Conservation (phyloP, 1,140 invertebrate species). For the Hormaphis cornu region DNA sequence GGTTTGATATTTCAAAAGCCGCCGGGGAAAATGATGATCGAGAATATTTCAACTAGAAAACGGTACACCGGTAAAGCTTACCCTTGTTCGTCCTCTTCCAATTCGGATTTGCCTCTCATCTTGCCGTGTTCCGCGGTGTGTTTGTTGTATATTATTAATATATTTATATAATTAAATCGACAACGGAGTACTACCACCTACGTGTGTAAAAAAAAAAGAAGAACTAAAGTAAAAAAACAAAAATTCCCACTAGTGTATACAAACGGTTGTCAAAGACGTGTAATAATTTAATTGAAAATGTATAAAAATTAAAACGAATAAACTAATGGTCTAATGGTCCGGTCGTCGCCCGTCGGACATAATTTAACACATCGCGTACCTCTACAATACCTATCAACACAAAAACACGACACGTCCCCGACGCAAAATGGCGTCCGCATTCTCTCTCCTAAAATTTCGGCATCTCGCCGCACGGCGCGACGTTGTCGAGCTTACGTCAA, state of each 20-base stretch:
- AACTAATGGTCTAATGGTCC: slow-evolving; percentile 25
- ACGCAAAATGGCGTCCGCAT: slow-evolving; percentile 32
- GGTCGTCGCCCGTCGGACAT: slow-evolving; percentile 25
- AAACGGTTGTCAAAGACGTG: slow-evolving; percentile 28
- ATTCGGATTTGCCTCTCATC: slow-evolving; percentile 50
- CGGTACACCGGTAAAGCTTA: slow-evolving; percentile 37
- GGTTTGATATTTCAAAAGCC: too few species aligned
- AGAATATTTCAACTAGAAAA: neutral
- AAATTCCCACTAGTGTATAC: slow-evolving; percentile 22
- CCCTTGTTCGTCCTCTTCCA: slow-evolving; percentile 50
- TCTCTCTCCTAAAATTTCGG: slow-evolving; percentile 32
- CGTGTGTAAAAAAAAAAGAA: slow-evolving; percentile 10
- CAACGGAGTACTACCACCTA: too few species aligned
- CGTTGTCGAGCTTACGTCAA: slow-evolving; percentile 3
- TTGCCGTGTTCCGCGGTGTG: slow-evolving; percentile 5
- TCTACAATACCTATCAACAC: too few species aligned
- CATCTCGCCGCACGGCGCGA: slow-evolving; percentile 15
- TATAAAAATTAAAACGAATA: slow-evolving; percentile 17
- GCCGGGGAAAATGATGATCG: neutral
- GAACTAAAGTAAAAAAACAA: too few species aligned
- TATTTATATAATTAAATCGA: slow-evolving; percentile 30
- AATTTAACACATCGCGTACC: slow-evolving; percentile 29
- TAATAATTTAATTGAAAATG: slow-evolving; percentile 20
- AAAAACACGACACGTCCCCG: slow-evolving; percentile 32
- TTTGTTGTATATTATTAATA: slow-evolving; percentile 18